Evolutionary conservation across 2,113 vertebrate genomes (phyloP).

Genomic region (Labeo rohita): DNA sequence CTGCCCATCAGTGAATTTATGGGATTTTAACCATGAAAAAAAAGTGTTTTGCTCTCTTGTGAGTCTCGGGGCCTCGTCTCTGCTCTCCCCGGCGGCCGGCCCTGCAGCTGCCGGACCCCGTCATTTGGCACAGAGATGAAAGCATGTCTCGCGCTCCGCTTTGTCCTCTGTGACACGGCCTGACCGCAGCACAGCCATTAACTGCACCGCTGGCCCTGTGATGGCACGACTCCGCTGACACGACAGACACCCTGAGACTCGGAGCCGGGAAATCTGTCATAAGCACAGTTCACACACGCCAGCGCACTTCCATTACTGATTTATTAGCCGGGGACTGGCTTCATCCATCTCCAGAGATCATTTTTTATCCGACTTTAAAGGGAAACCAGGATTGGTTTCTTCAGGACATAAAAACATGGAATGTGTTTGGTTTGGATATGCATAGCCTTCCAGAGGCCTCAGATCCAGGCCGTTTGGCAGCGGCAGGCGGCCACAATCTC

Average conservation of each 20-base stretch:
- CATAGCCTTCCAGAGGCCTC: constrained; percentile 44
- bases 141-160: neutral
- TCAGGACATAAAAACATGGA: constrained; percentile 36
- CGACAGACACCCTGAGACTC: constrained; percentile 21
- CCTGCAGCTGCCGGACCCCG: constrained; percentile 49
- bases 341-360: neutral
- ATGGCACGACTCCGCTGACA: constrained; percentile 38
- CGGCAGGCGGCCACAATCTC: neutral
- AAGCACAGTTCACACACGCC: neutral
- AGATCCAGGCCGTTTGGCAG: constrained; percentile 33
- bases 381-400: constrained; percentile 31
- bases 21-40: neutral
- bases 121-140: constrained; percentile 51
- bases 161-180: constrained; percentile 23
- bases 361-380: constrained; percentile 35
- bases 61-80: neutral
- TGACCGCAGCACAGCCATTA: constrained; percentile 33
- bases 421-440: constrained; percentile 53
- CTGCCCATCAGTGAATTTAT: constrained; percentile 3
- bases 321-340: constrained; percentile 22
- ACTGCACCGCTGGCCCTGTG: constrained; percentile 15
- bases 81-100: constrained; percentile 5
- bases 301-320: constrained; percentile 40
- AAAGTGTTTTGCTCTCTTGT: neutral
- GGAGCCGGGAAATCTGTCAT: constrained; percentile 28